phyloP scores from a whole-genome alignment of 2,888 invertebrate genomes.

The Drosophila greeni region DNA sequence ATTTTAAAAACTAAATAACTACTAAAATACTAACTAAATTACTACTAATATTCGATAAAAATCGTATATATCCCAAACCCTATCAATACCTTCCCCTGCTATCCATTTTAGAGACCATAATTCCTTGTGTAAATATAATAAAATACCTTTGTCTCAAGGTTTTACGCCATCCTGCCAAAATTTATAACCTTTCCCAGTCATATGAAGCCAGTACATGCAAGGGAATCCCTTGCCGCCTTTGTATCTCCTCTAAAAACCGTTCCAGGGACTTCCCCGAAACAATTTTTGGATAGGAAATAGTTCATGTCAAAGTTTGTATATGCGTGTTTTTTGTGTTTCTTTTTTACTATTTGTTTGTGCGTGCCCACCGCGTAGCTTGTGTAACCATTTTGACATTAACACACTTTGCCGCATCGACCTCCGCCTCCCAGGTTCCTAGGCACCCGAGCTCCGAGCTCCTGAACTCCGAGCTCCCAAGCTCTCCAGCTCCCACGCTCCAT shows the following conservation, averaged over 20 bases:
- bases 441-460: not conserved
- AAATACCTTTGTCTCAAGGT: not conserved
- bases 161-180: slow-evolving; percentile 5
- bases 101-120: not conserved
- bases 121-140: not conserved
- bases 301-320: slow-evolving; percentile 7
- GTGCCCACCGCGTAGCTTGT: slow-evolving; percentile 25
- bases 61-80: too few relatives aligned
- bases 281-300: slow-evolving; percentile 7
- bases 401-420: slow-evolving; percentile 14
- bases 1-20: not conserved
- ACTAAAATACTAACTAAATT: too few relatives aligned
- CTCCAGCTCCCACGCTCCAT: not conserved
- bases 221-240: not conserved
- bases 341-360: slow-evolving; percentile 15
- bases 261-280: not conserved
- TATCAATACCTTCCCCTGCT: not conserved
- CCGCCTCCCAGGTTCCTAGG: not conserved
- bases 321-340: not conserved
- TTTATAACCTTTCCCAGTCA: not conserved
- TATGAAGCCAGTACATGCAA: slow-evolving; percentile 1
- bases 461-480: too few relatives aligned
- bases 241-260: not conserved
- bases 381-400: slow-evolving; percentile 31
- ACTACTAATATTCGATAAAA: too few relatives aligned